phyloP scores from a whole-genome alignment of 2,797 vertebrate species.

The Astyanax mexicanus region DNA sequence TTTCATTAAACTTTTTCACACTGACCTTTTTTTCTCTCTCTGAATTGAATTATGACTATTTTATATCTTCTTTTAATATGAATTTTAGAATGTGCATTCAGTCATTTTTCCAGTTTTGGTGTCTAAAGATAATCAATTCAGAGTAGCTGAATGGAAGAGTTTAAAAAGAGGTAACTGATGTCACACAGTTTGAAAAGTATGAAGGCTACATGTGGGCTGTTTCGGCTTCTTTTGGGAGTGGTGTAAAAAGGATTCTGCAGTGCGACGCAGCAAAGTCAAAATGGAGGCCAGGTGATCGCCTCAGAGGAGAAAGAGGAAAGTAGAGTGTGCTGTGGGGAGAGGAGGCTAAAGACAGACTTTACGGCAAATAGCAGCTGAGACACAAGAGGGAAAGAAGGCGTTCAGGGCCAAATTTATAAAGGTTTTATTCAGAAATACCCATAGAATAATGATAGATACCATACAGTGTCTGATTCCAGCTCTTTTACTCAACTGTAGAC shows the following conservation, averaged over 20 bases:
- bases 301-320: constrained; percentile 15
- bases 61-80: no score
- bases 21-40: no score
- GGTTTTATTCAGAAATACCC: neutral
- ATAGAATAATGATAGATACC: neutral
- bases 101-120: no score
- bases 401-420: neutral
- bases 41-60: no score
- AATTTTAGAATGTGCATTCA: neutral
- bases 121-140: neutral
- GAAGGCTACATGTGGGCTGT: neutral
- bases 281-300: constrained; percentile 45
- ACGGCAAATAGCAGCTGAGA: constrained; percentile 29
- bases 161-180: neutral
- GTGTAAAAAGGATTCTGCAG: constrained; percentile 20
- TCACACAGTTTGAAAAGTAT: constrained; percentile 11
- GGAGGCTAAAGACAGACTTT: neutral
- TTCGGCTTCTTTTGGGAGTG: constrained; percentile 11
- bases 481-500: neutral
- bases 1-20: no score
- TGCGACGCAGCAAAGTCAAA: constrained; percentile 50
- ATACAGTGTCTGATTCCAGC: no score
- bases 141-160: neutral
- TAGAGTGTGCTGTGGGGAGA: neutral
- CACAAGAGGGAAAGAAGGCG: neutral